Percentiles rank a stretch among this genome's conserved stretches.
Evolutionary conservation across 2,797 vertebrate genomes (phyloP).

Genomic region (Pygocentrus nattereri): DNA sequence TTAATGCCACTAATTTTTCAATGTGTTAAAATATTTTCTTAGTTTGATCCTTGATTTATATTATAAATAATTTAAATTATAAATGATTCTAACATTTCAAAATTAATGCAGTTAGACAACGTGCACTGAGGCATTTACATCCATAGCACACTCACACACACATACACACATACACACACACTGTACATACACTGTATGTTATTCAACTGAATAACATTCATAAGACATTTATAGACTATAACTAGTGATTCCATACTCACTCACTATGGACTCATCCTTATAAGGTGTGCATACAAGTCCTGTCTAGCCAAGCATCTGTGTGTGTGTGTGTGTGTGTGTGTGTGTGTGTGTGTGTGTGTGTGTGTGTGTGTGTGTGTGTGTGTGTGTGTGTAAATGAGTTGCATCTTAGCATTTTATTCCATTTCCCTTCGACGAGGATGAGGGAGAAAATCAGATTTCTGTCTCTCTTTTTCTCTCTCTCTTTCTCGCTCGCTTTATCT

Average conservation of each 20-base stretch:
- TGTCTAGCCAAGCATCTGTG: background rate
- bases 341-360: conserved; percentile 26
- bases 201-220: background rate
- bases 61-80: too few species aligned
- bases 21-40: too few species aligned
- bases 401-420: conserved; percentile 5
- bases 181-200: background rate
- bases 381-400: conserved; percentile 1
- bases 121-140: too few species aligned
- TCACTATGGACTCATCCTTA: background rate
- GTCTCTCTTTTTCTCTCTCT: conserved; percentile 24
- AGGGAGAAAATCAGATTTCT: conserved; percentile 24
- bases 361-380: conserved; percentile 26
- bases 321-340: conserved; percentile 18
- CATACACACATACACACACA: conserved; percentile 23
- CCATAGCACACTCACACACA: background rate
- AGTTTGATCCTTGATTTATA: too few species aligned
- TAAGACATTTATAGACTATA: background rate
- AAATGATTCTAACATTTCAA: too few species aligned
- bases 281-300: background rate
- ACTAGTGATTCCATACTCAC: background rate
- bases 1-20: too few species aligned
- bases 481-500: conserved; percentile 33
- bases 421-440: conserved; percentile 1
- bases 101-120: too few species aligned